Percentiles rank a stretch among this genome's conserved stretches.
phyloP scores from a whole-genome alignment of 1,140 invertebrate species.

The Anagrus nilaparvatae region DNA sequence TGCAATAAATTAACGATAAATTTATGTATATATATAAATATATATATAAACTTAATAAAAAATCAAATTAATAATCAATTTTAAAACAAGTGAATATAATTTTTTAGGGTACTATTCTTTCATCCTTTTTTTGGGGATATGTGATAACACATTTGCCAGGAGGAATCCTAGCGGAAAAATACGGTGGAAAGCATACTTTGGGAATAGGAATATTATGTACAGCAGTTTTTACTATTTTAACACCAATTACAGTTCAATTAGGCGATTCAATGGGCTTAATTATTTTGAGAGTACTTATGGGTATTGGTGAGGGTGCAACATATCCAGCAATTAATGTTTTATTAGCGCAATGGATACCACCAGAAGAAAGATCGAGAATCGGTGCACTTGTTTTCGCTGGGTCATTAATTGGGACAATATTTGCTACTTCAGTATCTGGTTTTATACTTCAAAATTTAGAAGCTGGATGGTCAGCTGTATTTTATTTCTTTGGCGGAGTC shows the following conservation, averaged over 20 bases:
- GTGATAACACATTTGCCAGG: conserved; percentile 50
- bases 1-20: too few species aligned
- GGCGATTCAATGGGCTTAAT: conserved; percentile 53
- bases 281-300: conserved; percentile 56
- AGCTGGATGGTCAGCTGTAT: conserved; percentile 65
- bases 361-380: conserved; percentile 59
- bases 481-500: conserved; percentile 72
- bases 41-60: too few species aligned
- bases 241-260: conserved; percentile 46
- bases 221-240: conserved; percentile 64
- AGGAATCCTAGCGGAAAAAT: conserved; percentile 58
- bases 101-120: conserved; percentile 47
- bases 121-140: conserved; percentile 53
- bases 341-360: conserved; percentile 64
- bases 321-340: conserved; percentile 65
- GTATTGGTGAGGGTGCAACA: conserved; percentile 66
- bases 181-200: conserved; percentile 67
- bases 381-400: conserved; percentile 65
- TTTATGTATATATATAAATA: too few species aligned
- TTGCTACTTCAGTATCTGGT: conserved; percentile 68
- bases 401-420: conserved; percentile 62
- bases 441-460: conserved; percentile 56
- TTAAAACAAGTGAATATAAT: too few species aligned
- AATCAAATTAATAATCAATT: too few species aligned
- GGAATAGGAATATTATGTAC: conserved; percentile 65